These are phyloP conservation scores for Clarias pachynema DNA, from an alignment of 2,797 vertebrate genomes.

Conservation along the genomic window DNA sequence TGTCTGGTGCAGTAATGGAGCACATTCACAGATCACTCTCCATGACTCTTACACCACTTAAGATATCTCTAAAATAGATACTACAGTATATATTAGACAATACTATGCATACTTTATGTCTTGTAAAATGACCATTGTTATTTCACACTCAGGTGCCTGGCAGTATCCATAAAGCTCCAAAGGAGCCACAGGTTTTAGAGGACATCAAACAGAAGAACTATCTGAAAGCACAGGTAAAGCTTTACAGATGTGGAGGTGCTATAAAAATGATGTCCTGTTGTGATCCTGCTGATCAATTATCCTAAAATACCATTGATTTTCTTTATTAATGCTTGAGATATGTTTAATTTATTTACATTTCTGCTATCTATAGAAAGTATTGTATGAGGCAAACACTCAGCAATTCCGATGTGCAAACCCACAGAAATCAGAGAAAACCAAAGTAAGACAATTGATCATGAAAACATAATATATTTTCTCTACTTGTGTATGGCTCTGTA, in stretches of 20 bases:
- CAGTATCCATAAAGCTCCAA: slow-evolving; percentile 81
- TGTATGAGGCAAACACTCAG: slow-evolving; percentile 78
- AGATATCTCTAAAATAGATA: background rate
- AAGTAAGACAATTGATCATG: slow-evolving; percentile 59
- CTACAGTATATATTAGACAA: background rate
- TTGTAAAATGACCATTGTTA: background rate
- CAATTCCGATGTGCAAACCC: slow-evolving; percentile 77
- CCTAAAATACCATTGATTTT: background rate
- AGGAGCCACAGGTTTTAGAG: slow-evolving; percentile 74
- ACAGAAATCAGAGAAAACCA: slow-evolving; percentile 69
- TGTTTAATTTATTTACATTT: background rate
- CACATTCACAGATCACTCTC: background rate
- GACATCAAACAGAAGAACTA: slow-evolving; percentile 77
- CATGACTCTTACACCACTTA: background rate
- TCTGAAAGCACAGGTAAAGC: slow-evolving; percentile 76
- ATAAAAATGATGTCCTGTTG: background rate
- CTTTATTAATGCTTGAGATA: background rate
- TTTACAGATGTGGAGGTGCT: background rate
- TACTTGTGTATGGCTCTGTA: background rate
- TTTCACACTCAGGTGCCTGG: slow-evolving; percentile 76
- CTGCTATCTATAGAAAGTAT: slow-evolving; percentile 72
- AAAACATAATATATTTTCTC: background rate
- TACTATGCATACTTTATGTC: background rate
- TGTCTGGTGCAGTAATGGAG: background rate
- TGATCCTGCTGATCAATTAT: background rate